Conservation (phyloP, 2,797 vertebrate species). For the Pipistrellus pygmaeus region DNA sequence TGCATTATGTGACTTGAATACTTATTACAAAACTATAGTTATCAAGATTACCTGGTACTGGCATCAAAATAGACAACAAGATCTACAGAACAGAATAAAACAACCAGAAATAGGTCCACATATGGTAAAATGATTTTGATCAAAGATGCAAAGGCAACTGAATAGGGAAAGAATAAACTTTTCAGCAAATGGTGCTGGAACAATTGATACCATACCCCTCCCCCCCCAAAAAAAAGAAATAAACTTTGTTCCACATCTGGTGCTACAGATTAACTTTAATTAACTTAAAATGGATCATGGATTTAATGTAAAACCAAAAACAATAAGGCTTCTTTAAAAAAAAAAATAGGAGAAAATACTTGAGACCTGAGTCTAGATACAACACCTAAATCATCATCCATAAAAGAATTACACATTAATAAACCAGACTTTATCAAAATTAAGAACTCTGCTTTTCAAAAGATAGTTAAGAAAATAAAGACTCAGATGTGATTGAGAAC, state of each 20-base stretch:
- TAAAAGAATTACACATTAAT: conserved; percentile 29
- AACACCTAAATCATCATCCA: not conserved
- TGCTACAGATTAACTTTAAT: not conserved
- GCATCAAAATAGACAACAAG: conserved; percentile 23
- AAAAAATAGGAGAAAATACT: conserved; percentile 8
- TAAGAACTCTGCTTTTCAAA: conserved; percentile 41
- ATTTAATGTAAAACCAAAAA: conserved; percentile 35
- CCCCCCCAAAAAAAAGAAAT: not conserved
- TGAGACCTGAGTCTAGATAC: not conserved
- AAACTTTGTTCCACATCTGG: not conserved
- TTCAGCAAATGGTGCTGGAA: not conserved
- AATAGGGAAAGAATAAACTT: not conserved
- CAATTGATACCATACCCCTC: not conserved
- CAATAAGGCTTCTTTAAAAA: not conserved
- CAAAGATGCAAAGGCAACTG: not conserved
- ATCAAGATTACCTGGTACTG: not conserved
- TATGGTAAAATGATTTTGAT: not conserved
- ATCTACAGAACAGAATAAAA: conserved; percentile 6
- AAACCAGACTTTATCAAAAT: conserved; percentile 33
- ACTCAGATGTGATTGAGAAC: not conserved
- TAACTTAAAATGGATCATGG: not conserved
- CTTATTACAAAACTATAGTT: not conserved
- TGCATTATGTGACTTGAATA: not conserved
- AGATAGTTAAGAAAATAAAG: not conserved
- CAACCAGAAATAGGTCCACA: not conserved